phyloP scores from a whole-genome alignment of 2,797 vertebrate genomes.

The Chiloscyllium punctatum region DNA sequence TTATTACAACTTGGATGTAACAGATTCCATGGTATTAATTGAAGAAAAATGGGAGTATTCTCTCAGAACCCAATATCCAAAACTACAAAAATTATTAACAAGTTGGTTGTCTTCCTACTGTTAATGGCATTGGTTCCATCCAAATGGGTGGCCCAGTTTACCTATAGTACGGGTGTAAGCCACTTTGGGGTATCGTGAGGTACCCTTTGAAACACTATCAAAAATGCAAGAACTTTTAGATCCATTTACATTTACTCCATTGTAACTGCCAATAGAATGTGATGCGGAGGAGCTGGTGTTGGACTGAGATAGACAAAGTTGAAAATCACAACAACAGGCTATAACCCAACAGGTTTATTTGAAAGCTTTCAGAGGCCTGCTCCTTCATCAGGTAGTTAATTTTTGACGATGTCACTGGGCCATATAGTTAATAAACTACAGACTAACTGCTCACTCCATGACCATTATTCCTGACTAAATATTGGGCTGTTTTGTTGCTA shows the following conservation, averaged over 20 bases:
- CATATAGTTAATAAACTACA: background rate
- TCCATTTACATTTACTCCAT: background rate
- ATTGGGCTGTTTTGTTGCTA: background rate
- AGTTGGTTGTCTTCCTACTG: background rate
- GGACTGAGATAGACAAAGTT: too few relatives aligned
- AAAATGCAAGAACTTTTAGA: background rate
- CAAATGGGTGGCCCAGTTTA: background rate
- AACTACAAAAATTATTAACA: background rate
- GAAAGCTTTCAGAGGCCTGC: too few relatives aligned
- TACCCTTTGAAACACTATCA: background rate
- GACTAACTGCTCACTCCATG: background rate
- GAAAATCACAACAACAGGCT: too few relatives aligned
- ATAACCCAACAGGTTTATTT: too few relatives aligned
- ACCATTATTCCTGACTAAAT: background rate
- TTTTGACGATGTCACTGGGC: too few relatives aligned
- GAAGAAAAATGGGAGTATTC: background rate
- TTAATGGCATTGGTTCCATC: background rate
- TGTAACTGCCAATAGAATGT: background rate
- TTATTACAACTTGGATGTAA: background rate
- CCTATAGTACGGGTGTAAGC: background rate
- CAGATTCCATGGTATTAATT: background rate
- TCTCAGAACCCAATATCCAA: background rate
- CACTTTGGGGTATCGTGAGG: background rate
- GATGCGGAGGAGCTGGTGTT: background rate
- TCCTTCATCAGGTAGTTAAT: too few relatives aligned